Percentiles rank a stretch among this genome's conserved stretches.
phyloP scores from a whole-genome alignment of 2,888 invertebrate species.

The Trissolcus brochymenae region DNA sequence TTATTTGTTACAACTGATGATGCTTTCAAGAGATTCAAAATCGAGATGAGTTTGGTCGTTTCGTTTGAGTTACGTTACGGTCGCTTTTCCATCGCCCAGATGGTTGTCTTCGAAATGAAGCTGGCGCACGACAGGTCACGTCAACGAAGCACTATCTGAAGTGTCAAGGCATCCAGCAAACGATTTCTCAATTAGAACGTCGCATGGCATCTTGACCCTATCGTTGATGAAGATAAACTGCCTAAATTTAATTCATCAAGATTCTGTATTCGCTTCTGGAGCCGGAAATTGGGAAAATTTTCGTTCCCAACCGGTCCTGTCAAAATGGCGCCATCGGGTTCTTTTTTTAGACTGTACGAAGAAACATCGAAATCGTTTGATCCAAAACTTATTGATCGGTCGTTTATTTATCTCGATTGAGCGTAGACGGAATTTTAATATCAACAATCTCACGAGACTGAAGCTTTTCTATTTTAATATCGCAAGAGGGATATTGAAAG shows the following conservation, averaged over 20 bases:
- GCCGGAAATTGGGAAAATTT: no score
- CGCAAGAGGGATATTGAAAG: slow-evolving; percentile 6
- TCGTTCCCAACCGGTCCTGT: no score
- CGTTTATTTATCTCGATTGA: slow-evolving; percentile 41
- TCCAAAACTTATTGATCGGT: slow-evolving; percentile 21
- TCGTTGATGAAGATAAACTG: background rate
- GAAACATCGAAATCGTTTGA: slow-evolving; percentile 24
- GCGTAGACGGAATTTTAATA: slow-evolving; percentile 39
- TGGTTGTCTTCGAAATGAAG: background rate
- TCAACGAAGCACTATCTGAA: slow-evolving; percentile 4
- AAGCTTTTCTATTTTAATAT: slow-evolving; percentile 26
- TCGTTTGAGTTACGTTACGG: background rate
- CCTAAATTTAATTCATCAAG: background rate
- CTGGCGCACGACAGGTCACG: background rate
- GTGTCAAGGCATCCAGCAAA: slow-evolving; percentile 58
- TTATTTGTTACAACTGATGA: no score
- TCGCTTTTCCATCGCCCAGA: background rate
- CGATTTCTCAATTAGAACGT: slow-evolving; percentile 66
- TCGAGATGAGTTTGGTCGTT: background rate
- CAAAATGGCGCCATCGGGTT: background rate
- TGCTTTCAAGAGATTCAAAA: no score
- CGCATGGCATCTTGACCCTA: slow-evolving; percentile 5
- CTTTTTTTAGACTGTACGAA: slow-evolving; percentile 31
- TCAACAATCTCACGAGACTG: slow-evolving; percentile 25
- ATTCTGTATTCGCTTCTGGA: background rate